Percentiles rank a stretch among this genome's conserved stretches.
Conservation (phyloP, 23 tunicate species). For the Halocynthia aurantium region DNA sequence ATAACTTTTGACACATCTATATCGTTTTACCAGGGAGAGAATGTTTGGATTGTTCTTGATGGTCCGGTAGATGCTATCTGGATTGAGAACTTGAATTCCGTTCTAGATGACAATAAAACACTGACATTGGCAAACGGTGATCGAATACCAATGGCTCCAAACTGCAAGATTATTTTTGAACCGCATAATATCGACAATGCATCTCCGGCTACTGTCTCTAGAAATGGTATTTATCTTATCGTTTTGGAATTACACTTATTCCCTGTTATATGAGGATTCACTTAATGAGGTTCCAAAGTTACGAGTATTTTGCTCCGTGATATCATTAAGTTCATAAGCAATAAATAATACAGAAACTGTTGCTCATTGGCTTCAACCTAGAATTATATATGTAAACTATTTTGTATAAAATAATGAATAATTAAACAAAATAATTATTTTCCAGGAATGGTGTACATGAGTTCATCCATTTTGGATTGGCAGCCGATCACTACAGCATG, state of each 20-base stretch:
- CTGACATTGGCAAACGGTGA: constrained; percentile 95
- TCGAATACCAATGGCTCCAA: constrained; percentile 99
- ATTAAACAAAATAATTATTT: neutral
- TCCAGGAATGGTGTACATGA: constrained; percentile 94
- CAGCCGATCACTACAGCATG: constrained; percentile 88
- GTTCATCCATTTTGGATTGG: constrained; percentile 85
- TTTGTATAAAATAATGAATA: neutral
- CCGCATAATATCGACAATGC: constrained; percentile 99
- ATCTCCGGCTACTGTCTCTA: constrained; percentile 94
- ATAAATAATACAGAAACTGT: no score
- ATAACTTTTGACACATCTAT: neutral
- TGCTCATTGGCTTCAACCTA: no score
- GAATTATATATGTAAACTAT: neutral
- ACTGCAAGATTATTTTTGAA: constrained; percentile 86
- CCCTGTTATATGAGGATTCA: no score
- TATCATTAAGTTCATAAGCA: no score
- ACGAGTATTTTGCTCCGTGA: no score
- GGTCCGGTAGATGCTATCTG: constrained; percentile 99
- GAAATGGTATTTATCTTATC: constrained; percentile 51
- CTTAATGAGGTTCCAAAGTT: no score
- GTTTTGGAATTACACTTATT: no score
- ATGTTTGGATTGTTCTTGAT: constrained; percentile 93
- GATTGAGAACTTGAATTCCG: constrained; percentile 96
- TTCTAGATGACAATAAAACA: constrained; percentile 94
- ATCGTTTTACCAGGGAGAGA: constrained; percentile 55